Conservation (phyloP, 2,797 vertebrate genomes). For the Hyperoplus immaculatus region DNA sequence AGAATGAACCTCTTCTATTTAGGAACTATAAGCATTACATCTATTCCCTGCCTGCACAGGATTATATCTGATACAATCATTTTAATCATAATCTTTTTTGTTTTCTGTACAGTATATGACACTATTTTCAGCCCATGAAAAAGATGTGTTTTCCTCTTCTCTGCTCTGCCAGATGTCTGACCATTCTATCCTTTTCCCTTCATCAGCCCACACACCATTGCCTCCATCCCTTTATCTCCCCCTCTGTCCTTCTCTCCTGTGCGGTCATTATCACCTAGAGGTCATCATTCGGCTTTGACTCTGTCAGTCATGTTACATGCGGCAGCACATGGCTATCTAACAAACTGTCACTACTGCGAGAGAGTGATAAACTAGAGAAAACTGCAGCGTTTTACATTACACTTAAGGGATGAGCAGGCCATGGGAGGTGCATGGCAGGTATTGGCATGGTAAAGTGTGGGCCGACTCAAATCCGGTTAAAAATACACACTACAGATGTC, state of each 20-base stretch:
- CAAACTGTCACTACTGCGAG: conserved; percentile 78
- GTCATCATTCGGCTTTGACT: conserved; percentile 78
- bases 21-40: neutral
- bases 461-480: conserved; percentile 61
- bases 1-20: conserved; percentile 15
- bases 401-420: conserved; percentile 56
- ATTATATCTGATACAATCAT: neutral
- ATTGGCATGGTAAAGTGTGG: conserved; percentile 52
- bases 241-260: conserved; percentile 70
- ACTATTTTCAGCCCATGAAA: neutral
- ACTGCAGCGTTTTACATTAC: conserved; percentile 55
- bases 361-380: conserved; percentile 70
- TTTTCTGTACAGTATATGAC: conserved; percentile 8
- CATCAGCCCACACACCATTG: conserved; percentile 43
- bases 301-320: conserved; percentile 65
- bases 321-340: conserved; percentile 74
- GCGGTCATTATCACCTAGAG: conserved; percentile 73
- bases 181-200: conserved; percentile 24
- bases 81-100: conserved; percentile 4
- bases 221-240: conserved; percentile 61
- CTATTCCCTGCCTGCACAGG: neutral
- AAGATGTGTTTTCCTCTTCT: conserved; percentile 12
- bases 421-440: conserved; percentile 38
- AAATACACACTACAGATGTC: conserved; percentile 65
- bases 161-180: conserved; percentile 38